Evolutionary conservation across 2,113 vertebrate genomes (phyloP).

Genomic region (Acrocephalus kingi): DNA sequence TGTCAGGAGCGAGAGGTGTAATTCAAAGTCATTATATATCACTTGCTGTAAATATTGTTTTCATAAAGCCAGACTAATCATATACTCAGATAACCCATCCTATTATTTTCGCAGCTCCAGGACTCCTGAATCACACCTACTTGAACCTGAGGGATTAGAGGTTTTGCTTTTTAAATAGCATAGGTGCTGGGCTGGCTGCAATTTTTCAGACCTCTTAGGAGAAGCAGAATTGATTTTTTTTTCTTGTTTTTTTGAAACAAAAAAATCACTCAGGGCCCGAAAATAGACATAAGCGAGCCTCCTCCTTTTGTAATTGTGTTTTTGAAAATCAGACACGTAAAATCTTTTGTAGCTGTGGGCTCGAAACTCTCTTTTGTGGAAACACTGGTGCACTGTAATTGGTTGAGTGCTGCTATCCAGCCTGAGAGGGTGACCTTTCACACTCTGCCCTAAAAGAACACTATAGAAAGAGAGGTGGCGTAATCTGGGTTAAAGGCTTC

Average conservation of each 20-base stretch:
- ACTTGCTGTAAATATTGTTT: slow-evolving; percentile 8
- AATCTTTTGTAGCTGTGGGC: slow-evolving; percentile 79
- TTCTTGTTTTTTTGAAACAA: not conserved
- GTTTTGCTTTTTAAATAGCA: slow-evolving; percentile 19
- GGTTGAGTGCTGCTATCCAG: slow-evolving; percentile 86
- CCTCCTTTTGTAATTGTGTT: slow-evolving; percentile 48
- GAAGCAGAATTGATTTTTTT: not conserved
- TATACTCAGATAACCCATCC: slow-evolving; percentile 27
- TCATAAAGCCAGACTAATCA: slow-evolving; percentile 4
- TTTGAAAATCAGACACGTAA: slow-evolving; percentile 70
- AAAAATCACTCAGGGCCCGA: slow-evolving; percentile 18
- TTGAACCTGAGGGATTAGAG: slow-evolving; percentile 33
- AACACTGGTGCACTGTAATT: slow-evolving; percentile 86
- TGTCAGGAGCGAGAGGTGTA: not conserved
- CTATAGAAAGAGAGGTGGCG: slow-evolving; percentile 84
- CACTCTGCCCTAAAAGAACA: slow-evolving; percentile 83
- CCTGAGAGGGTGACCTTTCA: slow-evolving; percentile 91
- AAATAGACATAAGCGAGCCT: slow-evolving; percentile 19
- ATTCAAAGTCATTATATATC: not conserved
- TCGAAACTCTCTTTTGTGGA: slow-evolving; percentile 75
- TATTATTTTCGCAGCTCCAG: slow-evolving; percentile 8
- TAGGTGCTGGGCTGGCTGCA: not conserved
- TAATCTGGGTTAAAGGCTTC: slow-evolving; percentile 94
- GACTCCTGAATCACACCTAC: slow-evolving; percentile 6
- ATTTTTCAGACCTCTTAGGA: slow-evolving; percentile 32